phyloP scores from a whole-genome alignment of 2,888 invertebrate genomes.

The Dryadula phaetusa region DNA sequence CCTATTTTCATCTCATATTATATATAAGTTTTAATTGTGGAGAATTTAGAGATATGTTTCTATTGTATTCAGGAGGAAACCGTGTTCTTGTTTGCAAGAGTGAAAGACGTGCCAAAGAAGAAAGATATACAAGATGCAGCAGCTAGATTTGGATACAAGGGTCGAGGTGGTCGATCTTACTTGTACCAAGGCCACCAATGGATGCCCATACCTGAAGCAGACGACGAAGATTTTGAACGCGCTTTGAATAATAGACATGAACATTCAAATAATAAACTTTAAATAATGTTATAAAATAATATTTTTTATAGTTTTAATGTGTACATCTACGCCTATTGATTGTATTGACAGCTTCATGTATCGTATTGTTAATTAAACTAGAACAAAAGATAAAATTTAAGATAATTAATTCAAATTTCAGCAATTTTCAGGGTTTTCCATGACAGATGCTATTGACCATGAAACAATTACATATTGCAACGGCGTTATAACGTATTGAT shows the following conservation, averaged over 20 bases:
- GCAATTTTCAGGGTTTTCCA: too few species aligned
- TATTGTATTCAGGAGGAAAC: conserved; percentile 49
- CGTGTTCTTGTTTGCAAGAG: conserved; percentile 53
- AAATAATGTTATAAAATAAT: not conserved
- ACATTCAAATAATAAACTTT: not conserved
- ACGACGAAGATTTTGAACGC: conserved; percentile 49
- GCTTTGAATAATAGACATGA: conserved; percentile 26
- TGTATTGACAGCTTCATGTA: too few species aligned
- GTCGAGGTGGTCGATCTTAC: conserved; percentile 62
- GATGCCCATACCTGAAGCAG: conserved; percentile 64
- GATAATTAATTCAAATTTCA: too few species aligned
- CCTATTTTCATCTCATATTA: too few species aligned
- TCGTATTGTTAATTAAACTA: too few species aligned
- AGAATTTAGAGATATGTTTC: not conserved
- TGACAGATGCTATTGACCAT: too few species aligned
- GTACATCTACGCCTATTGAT: too few species aligned
- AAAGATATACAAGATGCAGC: conserved; percentile 57
- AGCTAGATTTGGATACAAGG: conserved; percentile 55
- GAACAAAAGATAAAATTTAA: too few species aligned
- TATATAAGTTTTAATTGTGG: too few species aligned
- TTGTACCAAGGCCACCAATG: conserved; percentile 68
- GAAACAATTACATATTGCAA: too few species aligned
- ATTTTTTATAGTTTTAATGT: too few species aligned
- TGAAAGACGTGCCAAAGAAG: conserved; percentile 57
- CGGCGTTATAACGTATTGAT: too few species aligned